Evolutionary conservation across 2,797 vertebrate genomes (phyloP).

Genomic region (Potorous gilbertii): DNA sequence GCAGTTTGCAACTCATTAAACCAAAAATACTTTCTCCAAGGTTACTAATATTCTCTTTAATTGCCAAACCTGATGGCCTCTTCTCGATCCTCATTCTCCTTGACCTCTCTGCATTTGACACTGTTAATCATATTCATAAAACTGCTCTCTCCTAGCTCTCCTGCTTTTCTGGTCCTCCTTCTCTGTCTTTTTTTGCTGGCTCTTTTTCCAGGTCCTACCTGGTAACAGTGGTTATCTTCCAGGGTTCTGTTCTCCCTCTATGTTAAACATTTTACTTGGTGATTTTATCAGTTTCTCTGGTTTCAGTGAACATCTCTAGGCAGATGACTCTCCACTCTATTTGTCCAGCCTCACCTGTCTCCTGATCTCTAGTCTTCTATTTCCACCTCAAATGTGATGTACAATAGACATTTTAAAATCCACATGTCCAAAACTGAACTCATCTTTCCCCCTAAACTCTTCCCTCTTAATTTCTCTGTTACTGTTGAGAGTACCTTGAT

Average conservation of each 20-base stretch:
- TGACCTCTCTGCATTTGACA: not conserved
- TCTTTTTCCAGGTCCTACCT: not conserved
- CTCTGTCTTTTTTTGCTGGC: not conserved
- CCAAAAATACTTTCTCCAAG: not conserved
- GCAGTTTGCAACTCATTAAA: not conserved
- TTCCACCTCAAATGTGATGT: not conserved
- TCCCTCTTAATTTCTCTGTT: not conserved
- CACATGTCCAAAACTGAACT: not conserved
- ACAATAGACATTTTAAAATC: not conserved
- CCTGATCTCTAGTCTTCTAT: not conserved
- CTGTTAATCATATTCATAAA: not conserved
- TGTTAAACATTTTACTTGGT: not conserved
- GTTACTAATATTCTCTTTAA: not conserved
- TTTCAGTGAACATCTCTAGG: not conserved
- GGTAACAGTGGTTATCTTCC: not conserved
- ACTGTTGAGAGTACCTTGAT: not conserved
- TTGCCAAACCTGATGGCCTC: not conserved
- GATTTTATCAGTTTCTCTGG: not conserved
- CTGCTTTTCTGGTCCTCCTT: not conserved
- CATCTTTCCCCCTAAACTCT: not conserved
- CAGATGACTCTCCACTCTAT: not conserved
- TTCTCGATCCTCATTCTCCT: not conserved
- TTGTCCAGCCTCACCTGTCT: not conserved
- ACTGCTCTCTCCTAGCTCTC: not conserved
- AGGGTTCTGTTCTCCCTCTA: not conserved